Percentiles rank a stretch among this genome's conserved stretches.
These are phyloP conservation scores for Diabrotica balteata DNA, from an alignment of 2,888 invertebrate species.

Conservation along the genomic window DNA sequence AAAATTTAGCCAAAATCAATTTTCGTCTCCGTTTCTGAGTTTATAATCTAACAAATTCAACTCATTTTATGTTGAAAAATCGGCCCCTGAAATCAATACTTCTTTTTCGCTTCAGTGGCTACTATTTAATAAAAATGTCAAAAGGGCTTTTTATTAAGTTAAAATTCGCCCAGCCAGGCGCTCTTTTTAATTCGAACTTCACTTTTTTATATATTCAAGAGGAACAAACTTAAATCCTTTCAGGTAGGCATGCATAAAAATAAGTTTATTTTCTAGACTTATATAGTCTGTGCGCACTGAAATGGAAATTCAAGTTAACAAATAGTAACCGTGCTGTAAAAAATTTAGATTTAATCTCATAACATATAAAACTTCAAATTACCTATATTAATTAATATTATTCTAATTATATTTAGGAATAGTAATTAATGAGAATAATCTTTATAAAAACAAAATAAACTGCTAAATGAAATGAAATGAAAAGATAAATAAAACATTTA, in stretches of 20 bases:
- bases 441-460: no score
- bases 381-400: no score
- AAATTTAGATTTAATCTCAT: no score
- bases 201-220: slow-evolving; percentile 6
- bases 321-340: no score
- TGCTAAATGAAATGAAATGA: no score
- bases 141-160: slow-evolving; percentile 8
- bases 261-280: slow-evolving; percentile 10
- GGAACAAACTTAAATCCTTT: slow-evolving; percentile 13
- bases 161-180: not conserved
- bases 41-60: not conserved
- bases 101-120: slow-evolving; percentile 6
- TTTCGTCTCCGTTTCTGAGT: not conserved
- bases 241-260: not conserved
- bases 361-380: no score
- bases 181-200: slow-evolving; percentile 14
- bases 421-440: no score
- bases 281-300: no score
- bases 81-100: slow-evolving; percentile 5
- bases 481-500: no score
- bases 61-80: slow-evolving; percentile 9
- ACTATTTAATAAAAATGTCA: slow-evolving; percentile 15
- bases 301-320: no score
- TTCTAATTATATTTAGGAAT: no score
- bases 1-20: not conserved